A percentile compares a stretch with the other conserved stretches of the same genome.
These are phyloP conservation scores for Laterallus jamaicensis DNA, from an alignment of 2,113 vertebrate genomes.

Conservation along the genomic window DNA sequence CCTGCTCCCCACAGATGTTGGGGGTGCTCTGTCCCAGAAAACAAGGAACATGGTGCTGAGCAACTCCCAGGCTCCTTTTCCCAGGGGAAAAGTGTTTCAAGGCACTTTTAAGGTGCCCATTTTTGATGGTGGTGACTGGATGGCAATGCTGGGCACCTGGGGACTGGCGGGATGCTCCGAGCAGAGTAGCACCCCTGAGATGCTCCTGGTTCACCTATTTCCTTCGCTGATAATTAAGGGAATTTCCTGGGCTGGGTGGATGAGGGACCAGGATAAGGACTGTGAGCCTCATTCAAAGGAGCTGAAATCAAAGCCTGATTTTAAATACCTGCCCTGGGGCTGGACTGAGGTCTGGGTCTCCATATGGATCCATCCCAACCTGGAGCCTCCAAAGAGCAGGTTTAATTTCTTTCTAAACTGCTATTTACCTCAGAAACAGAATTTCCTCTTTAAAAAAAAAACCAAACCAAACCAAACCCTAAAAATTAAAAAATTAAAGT, in stretches of 20 bases:
- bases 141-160: background rate
- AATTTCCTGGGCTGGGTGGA: rapidly evolving
- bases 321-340: background rate
- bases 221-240: background rate
- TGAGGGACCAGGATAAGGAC: background rate
- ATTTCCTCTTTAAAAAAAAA: background rate
- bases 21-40: rapidly evolving
- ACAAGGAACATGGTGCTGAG: rapidly evolving
- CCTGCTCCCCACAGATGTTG: background rate
- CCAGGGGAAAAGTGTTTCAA: background rate
- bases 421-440: background rate
- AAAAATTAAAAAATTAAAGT: too few relatives aligned
- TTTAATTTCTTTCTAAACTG: background rate
- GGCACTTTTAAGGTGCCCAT: rapidly evolving
- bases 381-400: background rate
- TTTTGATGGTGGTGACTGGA: background rate
- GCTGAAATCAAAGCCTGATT: background rate
- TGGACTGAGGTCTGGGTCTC: background rate
- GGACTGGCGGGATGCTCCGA: background rate
- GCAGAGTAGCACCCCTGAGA: background rate
- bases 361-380: rapidly evolving
- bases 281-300: rapidly evolving
- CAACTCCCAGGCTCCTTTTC: background rate
- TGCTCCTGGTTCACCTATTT: rapidly evolving
- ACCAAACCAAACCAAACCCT: too few relatives aligned